These are phyloP conservation scores for Xylocampa areola DNA, from an alignment of 2,888 invertebrate genomes.

Conservation along the genomic window DNA sequence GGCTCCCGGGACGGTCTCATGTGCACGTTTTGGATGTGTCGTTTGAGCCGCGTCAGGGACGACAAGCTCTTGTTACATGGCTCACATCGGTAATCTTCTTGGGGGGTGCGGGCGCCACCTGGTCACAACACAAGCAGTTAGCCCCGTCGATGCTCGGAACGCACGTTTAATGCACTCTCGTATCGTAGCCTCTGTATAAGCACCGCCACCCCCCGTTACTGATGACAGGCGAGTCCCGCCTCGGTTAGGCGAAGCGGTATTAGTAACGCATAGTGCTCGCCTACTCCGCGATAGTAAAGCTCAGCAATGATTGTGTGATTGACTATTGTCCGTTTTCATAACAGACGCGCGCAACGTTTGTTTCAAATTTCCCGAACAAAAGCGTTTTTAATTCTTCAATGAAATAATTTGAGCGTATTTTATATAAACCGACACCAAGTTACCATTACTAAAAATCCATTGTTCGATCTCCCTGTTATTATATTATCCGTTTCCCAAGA, in stretches of 20 bases:
- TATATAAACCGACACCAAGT: constrained; percentile 82
- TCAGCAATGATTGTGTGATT: constrained; percentile 75
- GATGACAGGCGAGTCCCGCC: constrained; percentile 81
- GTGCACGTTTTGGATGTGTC: constrained; percentile 97
- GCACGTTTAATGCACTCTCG: constrained; percentile 89
- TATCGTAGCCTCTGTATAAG: constrained; percentile 87
- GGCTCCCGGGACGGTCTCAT: constrained; percentile 97
- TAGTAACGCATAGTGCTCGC: constrained; percentile 79
- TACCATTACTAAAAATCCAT: constrained; percentile 85
- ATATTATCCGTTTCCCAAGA: constrained; percentile 81
- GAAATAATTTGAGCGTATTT: constrained; percentile 79
- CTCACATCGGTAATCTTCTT: constrained; percentile 97
- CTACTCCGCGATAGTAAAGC: constrained; percentile 77
- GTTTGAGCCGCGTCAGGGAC: constrained; percentile 95
- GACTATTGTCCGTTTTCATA: constrained; percentile 67
- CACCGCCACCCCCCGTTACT: constrained; percentile 88
- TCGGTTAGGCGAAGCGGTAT: constrained; percentile 82
- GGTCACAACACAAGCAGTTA: constrained; percentile 90
- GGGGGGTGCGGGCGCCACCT: constrained; percentile 93
- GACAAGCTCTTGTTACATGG: constrained; percentile 97
- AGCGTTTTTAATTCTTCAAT: constrained; percentile 83
- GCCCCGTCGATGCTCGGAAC: constrained; percentile 86
- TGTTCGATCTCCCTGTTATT: constrained; percentile 83
- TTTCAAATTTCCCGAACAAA: constrained; percentile 81
- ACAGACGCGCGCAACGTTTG: constrained; percentile 66